These are phyloP conservation scores for Silurus aristotelis DNA, from an alignment of 2,797 vertebrate genomes.

Conservation along the genomic window DNA sequence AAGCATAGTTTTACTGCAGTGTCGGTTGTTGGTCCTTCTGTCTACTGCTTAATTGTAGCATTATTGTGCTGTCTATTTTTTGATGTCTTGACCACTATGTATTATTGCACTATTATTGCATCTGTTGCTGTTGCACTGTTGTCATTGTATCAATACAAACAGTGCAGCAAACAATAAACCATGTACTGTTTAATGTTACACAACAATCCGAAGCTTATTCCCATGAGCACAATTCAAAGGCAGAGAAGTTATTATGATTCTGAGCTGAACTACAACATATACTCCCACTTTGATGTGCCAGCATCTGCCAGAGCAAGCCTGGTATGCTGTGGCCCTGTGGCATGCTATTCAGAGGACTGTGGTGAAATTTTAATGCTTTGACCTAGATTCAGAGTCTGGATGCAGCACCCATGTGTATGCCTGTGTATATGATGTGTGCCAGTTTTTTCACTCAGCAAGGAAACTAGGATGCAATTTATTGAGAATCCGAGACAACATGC, in stretches of 20 bases:
- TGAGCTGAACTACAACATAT: background rate
- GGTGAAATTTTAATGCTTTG: constrained; percentile 79
- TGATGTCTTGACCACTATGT: background rate
- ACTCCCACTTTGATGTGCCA: constrained; percentile 54
- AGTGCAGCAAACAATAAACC: background rate
- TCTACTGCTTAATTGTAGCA: too few species aligned
- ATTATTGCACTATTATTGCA: background rate
- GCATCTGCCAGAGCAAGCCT: constrained; percentile 49
- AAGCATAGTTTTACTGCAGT: too few species aligned
- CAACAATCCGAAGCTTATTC: background rate
- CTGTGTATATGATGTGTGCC: constrained; percentile 57
- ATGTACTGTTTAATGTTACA: background rate
- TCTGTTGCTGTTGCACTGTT: background rate
- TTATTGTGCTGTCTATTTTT: too few species aligned
- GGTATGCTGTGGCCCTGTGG: constrained; percentile 55
- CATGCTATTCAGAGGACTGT: constrained; percentile 68
- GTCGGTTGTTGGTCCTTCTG: too few species aligned
- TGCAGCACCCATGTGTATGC: constrained; percentile 36
- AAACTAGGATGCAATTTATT: constrained; percentile 53
- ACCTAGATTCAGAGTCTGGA: constrained; percentile 71
- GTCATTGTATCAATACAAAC: background rate
- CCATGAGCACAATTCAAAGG: background rate
- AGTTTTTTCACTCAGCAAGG: constrained; percentile 67
- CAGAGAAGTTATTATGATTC: background rate
- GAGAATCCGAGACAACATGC: constrained; percentile 35